phyloP scores from a whole-genome alignment of 2,888 invertebrate genomes.

The Suillia variegata region DNA sequence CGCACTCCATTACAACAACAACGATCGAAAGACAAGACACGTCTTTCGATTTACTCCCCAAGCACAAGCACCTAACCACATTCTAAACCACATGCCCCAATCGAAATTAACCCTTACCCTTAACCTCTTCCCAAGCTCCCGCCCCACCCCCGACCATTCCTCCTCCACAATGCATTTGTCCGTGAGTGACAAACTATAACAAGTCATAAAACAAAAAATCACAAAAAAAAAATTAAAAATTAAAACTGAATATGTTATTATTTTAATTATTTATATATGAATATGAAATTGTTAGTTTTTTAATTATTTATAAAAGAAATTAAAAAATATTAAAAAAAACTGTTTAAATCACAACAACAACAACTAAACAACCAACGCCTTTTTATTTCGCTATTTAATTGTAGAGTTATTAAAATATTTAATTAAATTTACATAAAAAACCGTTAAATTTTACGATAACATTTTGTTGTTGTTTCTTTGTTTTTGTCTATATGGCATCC shows the following conservation, averaged over 20 bases:
- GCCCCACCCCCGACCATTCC: too few relatives aligned
- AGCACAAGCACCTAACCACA: neutral
- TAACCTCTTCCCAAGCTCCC: constrained; percentile 23
- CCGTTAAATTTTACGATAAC: too few relatives aligned
- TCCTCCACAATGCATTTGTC: too few relatives aligned
- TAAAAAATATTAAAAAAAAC: constrained; percentile 15
- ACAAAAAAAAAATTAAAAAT: constrained; percentile 24
- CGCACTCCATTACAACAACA: too few relatives aligned
- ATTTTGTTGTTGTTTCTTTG: too few relatives aligned
- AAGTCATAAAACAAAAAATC: constrained; percentile 38
- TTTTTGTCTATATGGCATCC: too few relatives aligned
- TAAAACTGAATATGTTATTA: constrained; percentile 10
- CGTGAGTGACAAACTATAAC: constrained; percentile 40
- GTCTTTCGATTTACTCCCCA: too few relatives aligned
- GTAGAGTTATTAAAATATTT: neutral
- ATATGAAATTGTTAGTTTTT: neutral
- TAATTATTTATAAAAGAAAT: constrained; percentile 19
- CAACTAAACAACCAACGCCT: neutral
- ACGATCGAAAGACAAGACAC: too few relatives aligned
- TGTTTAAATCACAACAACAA: constrained; percentile 2
- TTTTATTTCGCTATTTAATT: neutral
- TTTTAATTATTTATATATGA: constrained; percentile 19
- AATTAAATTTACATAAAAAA: neutral
- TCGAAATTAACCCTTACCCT: constrained; percentile 8
- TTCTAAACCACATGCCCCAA: too few relatives aligned